These are phyloP conservation scores for Ormyrus labotus DNA, from an alignment of 2,888 invertebrate genomes.

Conservation along the genomic window DNA sequence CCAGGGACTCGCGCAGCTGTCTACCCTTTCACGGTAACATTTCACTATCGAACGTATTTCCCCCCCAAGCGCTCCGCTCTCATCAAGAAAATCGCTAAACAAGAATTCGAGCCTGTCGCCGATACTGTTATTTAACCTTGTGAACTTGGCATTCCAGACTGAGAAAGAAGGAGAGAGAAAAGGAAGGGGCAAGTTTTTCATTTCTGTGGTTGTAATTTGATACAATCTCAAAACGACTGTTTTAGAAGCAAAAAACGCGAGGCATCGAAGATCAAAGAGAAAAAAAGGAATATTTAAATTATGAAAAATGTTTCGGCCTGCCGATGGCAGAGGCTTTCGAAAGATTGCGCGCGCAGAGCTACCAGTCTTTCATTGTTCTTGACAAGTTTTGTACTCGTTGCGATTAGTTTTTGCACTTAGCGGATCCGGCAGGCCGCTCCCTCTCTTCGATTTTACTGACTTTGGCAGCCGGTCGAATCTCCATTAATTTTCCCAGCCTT, in stretches of 20 bases:
- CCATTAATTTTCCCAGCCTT: constrained; percentile 1
- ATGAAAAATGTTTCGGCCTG: not conserved
- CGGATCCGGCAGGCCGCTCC: constrained; percentile 22
- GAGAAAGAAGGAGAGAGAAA: too few species aligned
- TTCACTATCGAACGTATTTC: constrained; percentile 1
- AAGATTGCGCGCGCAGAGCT: not conserved
- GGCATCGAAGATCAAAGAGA: not conserved
- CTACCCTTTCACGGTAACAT: constrained; percentile 17
- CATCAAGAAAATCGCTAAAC: not conserved
- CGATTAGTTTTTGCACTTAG: constrained; percentile 28
- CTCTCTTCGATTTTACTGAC: not conserved
- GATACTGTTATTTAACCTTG: too few species aligned
- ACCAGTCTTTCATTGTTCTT: constrained; percentile 5
- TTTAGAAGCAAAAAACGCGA: not conserved
- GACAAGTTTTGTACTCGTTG: not conserved
- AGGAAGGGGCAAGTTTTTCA: too few species aligned
- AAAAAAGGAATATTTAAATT: too few species aligned
- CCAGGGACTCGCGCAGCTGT: not conserved
- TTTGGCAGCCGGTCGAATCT: not conserved
- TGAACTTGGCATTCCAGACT: too few species aligned
- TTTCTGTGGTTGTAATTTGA: too few species aligned
- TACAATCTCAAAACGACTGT: too few species aligned
- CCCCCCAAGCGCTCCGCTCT: not conserved
- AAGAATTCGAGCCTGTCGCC: too few species aligned
- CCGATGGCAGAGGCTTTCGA: constrained; percentile 7